Percentiles rank a stretch among this genome's conserved stretches.
These are phyloP conservation scores for Drosophila repleta DNA, from an alignment of 1,140 invertebrate genomes.

Conservation along the genomic window DNA sequence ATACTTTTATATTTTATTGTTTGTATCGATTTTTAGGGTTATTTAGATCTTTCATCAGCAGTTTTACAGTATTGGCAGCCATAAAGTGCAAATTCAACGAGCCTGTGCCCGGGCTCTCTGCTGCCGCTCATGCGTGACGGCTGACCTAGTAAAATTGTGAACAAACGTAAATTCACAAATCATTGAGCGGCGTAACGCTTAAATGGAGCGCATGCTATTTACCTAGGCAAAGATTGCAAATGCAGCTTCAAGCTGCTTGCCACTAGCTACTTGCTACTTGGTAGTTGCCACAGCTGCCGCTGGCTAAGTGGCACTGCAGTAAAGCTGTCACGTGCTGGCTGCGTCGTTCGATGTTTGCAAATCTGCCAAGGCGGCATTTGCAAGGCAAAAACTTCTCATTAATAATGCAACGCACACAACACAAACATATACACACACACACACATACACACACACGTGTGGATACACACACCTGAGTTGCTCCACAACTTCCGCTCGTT, in stretches of 20 bases:
- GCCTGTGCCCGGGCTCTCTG: background rate
- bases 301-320: conserved; percentile 41
- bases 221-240: conserved; percentile 17
- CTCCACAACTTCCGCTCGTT: conserved; percentile 48
- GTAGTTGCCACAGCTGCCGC: conserved; percentile 9
- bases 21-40: conserved; percentile 37
- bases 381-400: conserved; percentile 42
- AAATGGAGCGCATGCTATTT: conserved; percentile 44
- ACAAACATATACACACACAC: conserved; percentile 17
- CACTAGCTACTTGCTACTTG: conserved; percentile 5
- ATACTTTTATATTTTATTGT: background rate
- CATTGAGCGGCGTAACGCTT: conserved; percentile 14
- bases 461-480: conserved; percentile 12
- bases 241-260: background rate
- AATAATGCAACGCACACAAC: conserved; percentile 48
- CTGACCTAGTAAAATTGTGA: conserved; percentile 37
- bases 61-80: conserved; percentile 30
- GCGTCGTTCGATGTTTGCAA: conserved; percentile 47
- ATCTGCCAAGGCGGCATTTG: conserved; percentile 29
- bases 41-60: conserved; percentile 43
- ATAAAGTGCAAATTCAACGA: conserved; percentile 40
- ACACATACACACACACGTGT: conserved; percentile 11
- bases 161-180: conserved; percentile 45
- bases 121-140: background rate
- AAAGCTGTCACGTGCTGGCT: conserved; percentile 42